Conservation (phyloP, 2,113 vertebrate species). For the Leptodactylus fuscus region DNA sequence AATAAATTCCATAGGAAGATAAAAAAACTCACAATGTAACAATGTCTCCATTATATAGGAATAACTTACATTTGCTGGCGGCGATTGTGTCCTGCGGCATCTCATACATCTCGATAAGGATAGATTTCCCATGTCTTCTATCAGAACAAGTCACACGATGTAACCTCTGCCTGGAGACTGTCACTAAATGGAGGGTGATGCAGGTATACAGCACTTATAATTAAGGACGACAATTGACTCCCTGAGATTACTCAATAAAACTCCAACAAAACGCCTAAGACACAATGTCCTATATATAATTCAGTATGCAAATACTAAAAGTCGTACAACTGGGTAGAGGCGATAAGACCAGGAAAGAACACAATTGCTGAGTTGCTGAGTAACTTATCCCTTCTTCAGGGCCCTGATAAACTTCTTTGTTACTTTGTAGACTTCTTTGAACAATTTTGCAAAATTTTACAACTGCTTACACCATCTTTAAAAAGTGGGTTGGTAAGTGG, state of each 20-base stretch:
- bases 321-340: not conserved
- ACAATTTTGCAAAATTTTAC: no score
- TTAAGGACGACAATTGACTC: conserved; percentile 1
- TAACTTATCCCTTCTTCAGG: no score
- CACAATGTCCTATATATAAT: not conserved
- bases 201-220: not conserved
- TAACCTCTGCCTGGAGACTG: not conserved
- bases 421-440: no score
- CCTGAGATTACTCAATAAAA: conserved; percentile 13
- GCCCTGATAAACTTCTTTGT: no score
- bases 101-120: conserved; percentile 10
- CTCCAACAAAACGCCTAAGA: not conserved
- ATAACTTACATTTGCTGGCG: conserved; percentile 35
- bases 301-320: conserved; percentile 20
- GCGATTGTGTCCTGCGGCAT: not conserved
- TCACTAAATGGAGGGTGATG: not conserved
- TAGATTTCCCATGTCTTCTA: conserved; percentile 44
- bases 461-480: no score
- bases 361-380: no score
- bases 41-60: not conserved
- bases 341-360: not conserved
- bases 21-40: no score
- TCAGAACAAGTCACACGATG: not conserved
- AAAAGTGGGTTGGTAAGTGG: no score
- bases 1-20: no score